Conservation (phyloP, 2,797 vertebrate species). For the Adrianichthys oophorus region DNA sequence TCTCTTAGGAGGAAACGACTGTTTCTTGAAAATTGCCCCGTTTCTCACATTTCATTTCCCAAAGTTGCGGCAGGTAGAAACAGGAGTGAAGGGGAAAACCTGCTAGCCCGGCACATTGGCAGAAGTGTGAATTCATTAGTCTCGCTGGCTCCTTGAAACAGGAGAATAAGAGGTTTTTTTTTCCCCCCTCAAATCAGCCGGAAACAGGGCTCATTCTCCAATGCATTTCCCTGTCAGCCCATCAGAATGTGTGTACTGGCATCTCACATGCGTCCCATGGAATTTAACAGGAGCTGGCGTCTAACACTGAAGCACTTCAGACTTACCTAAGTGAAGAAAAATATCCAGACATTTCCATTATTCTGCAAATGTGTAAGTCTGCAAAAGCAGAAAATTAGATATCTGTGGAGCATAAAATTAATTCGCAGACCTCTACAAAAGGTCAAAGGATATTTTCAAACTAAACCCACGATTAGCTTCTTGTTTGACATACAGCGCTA, state of each 20-base stretch:
- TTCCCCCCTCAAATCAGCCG: conserved; percentile 14
- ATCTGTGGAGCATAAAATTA: conserved; percentile 76
- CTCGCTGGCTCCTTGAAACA: conserved; percentile 38
- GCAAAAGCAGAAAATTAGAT: conserved; percentile 79
- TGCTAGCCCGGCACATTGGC: conserved; percentile 59
- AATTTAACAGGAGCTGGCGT: conserved; percentile 43
- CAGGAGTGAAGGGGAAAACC: conserved; percentile 29
- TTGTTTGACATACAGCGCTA: conserved; percentile 73
- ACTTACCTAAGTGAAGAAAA: conserved; percentile 54
- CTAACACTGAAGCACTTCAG: conserved; percentile 39
- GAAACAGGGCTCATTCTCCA: conserved; percentile 17
- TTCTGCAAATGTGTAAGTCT: conserved; percentile 68
- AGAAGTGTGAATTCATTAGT: conserved; percentile 62
- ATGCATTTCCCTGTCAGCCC: conserved; percentile 26
- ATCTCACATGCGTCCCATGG: conserved; percentile 24
- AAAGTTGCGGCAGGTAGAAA: conserved; percentile 63
- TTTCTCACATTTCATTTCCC: conserved; percentile 71
- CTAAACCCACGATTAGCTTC: conserved; percentile 72
- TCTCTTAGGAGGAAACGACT: conserved; percentile 71
- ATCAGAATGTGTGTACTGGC: conserved; percentile 30
- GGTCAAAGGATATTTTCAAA: conserved; percentile 77
- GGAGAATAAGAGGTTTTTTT: conserved; percentile 21
- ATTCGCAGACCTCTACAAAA: conserved; percentile 73
- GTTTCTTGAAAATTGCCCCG: conserved; percentile 74
- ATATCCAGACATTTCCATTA: conserved; percentile 69